Evolutionary conservation across 2,797 vertebrate species (phyloP).

Genomic region (Malacoraja senta): DNA sequence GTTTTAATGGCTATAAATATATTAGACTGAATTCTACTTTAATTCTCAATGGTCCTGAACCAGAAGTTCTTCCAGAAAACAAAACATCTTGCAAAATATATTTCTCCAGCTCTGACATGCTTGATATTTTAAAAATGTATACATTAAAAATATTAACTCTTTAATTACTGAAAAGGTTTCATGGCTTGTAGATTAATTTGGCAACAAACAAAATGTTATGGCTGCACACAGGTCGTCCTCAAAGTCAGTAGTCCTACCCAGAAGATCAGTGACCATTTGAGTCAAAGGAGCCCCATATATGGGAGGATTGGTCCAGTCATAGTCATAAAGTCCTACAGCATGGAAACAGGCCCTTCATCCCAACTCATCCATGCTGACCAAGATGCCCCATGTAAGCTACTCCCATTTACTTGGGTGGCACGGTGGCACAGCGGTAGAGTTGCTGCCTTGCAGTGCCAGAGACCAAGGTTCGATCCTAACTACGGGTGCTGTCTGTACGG

Average conservation of each 20-base stretch:
- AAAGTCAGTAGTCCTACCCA: neutral
- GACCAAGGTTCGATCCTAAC: no score
- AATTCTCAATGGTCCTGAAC: neutral
- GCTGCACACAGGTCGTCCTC: neutral
- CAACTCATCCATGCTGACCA: no score
- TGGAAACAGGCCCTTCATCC: no score
- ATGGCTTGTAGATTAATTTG: neutral
- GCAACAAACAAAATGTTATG: neutral
- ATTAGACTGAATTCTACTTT: neutral
- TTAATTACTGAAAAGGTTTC: neutral
- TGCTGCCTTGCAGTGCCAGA: no score
- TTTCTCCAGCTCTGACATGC: neutral
- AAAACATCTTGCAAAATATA: neutral
- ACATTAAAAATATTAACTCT: neutral
- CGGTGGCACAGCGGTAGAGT: no score
- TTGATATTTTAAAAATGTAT: neutral
- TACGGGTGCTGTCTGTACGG: no score
- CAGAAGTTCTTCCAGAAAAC: no score
- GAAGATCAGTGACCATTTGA: neutral
- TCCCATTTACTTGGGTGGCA: no score
- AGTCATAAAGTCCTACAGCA: no score
- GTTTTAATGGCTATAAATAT: neutral
- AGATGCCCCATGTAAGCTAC: no score
- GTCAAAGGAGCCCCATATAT: neutral
- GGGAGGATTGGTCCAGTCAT: neutral